A percentile compares a stretch with the other conserved stretches of the same genome.
phyloP scores from a whole-genome alignment of 2,888 invertebrate genomes.

The Leptarthrus brevirostris region DNA sequence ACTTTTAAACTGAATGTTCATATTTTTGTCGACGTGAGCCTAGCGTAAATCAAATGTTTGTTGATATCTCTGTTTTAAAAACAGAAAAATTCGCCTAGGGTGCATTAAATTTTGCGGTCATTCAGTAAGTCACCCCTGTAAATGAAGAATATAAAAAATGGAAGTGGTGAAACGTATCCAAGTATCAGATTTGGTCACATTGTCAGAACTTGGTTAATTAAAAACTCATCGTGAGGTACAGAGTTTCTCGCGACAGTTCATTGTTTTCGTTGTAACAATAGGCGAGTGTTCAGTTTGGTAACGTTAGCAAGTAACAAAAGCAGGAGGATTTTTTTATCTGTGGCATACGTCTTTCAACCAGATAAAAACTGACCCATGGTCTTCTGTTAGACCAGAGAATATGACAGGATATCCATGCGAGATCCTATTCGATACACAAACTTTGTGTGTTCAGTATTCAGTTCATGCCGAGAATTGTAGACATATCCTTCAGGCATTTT shows the following conservation, averaged over 20 bases:
- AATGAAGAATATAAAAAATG: background rate
- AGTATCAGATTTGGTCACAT: constrained; percentile 43
- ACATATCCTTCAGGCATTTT: constrained; percentile 21
- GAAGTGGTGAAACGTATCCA: background rate
- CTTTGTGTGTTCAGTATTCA: background rate
- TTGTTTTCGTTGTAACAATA: constrained; percentile 30
- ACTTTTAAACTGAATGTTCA: too few species aligned
- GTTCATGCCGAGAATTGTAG: background rate
- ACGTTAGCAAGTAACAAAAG: constrained; percentile 18
- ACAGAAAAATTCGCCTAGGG: background rate
- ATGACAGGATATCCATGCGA: constrained; percentile 12
- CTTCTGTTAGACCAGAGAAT: constrained; percentile 6
- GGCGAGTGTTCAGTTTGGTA: constrained; percentile 21
- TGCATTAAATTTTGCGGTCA: background rate
- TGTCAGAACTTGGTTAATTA: constrained; percentile 49
- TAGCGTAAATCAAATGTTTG: too few species aligned
- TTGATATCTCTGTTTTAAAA: too few species aligned
- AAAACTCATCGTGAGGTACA: constrained; percentile 42
- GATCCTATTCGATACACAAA: constrained; percentile 9
- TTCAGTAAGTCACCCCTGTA: background rate
- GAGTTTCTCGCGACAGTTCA: constrained; percentile 40
- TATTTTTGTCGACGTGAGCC: too few species aligned
- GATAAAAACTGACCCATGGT: constrained; percentile 42
- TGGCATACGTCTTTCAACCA: constrained; percentile 37
- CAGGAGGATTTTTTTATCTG: constrained; percentile 32